Conservation (phyloP, 1,140 invertebrate species). For the Penaeus indicus region DNA sequence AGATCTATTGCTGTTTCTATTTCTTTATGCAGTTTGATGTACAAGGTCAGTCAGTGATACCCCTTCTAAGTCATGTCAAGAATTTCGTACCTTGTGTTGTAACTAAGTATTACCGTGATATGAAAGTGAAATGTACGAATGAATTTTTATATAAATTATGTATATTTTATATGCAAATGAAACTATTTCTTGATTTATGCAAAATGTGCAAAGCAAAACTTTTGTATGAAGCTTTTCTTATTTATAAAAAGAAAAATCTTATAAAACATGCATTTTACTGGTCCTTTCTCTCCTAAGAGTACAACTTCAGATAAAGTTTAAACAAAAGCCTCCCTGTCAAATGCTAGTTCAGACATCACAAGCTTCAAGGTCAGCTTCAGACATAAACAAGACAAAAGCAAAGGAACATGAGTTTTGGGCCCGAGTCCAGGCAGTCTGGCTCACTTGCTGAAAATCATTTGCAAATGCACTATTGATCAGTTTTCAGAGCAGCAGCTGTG, state of each 20-base stretch:
- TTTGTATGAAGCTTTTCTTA: constrained; percentile 57
- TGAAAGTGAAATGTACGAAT: constrained; percentile 33
- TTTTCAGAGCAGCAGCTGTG: no score
- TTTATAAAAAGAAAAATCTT: constrained; percentile 46
- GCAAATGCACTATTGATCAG: no score
- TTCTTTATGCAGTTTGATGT: constrained; percentile 50
- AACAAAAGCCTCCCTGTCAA: not conserved
- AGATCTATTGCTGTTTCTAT: constrained; percentile 36
- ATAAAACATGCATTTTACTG: not conserved
- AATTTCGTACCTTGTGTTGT: constrained; percentile 36
- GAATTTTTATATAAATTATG: constrained; percentile 54
- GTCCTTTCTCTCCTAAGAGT: not conserved
- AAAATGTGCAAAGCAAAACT: constrained; percentile 50
- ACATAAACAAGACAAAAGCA: no score
- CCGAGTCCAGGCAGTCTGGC: no score
- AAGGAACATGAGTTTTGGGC: no score
- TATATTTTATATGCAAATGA: constrained; percentile 58
- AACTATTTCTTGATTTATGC: constrained; percentile 51
- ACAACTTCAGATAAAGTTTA: not conserved
- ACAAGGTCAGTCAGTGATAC: constrained; percentile 42
- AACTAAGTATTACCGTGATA: constrained; percentile 37
- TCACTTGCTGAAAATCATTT: no score
- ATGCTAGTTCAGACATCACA: no score
- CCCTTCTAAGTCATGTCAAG: constrained; percentile 13
- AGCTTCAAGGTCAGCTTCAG: no score